Base-by-base conservation (phyloP, 2,797 vertebrate species). In the Enteromius trimaculatus region DNA sequence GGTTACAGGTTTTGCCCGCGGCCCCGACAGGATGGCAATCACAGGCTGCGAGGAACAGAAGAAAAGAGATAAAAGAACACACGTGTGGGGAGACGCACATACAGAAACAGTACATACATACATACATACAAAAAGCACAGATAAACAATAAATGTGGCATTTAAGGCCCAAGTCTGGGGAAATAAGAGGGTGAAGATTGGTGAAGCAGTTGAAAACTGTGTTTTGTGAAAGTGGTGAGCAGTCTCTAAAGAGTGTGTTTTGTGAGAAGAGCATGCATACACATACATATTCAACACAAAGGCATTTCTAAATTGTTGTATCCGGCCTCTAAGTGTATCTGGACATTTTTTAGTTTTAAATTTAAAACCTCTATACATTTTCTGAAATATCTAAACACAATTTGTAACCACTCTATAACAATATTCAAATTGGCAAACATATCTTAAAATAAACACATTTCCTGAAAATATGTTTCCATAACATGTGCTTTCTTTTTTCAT, bases 1-100 rank as follows among this genome's bases (percentile, higher is more conserved):
- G 97, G 94, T 99, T 99, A 94, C 97, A 99, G 93, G 97, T 99
- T 94, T 99, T 98, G 93, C 97, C 97, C 58, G 97, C 97, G 0
- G 97, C 97, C 1, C 97, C 97, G 94, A 99, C 97, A 19, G 97
- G 97, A 93, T 99, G 97, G 92, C 97, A 99, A 93, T 99, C 97
- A 2, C 97, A 99, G 91, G 97, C 97, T 99, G 97, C 87, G 89
- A 95, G 95, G 91, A 92, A 94, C 89, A 95, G 88, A 92, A 92
- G 91, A 92, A 81, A 92, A 92, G 68, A 92, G 86, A 84, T 84
- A 90, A 91, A 93, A 90, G 89, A 88, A 92, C 89, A 87, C 55
- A 80, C 29, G 78, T 51, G 58, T 92, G 88, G 85, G 87, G 90
- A 80, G 89, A 86, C 69, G 86, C 81, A 76, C 62, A 85, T 44